Evolutionary conservation across 2,888 invertebrate genomes (phyloP), one percentile per base, ranked within the genome.

Genomic region (Drosophila subquinaria): DNA sequence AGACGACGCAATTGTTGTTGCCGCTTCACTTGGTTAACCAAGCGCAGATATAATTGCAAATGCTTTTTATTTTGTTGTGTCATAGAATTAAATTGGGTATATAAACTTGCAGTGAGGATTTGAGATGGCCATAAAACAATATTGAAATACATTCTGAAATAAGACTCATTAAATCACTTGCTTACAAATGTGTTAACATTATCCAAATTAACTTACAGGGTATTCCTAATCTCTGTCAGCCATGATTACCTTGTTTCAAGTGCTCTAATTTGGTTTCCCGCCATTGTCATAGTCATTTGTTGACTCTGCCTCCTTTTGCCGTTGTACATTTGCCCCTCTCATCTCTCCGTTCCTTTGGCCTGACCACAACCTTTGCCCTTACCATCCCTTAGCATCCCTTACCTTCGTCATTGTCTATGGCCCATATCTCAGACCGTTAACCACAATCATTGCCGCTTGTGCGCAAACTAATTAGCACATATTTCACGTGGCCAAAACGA

Each of bases 381-480:
- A 6, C 6, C n/a, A 13, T 10, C 40, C 15, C 30, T 30, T 30
- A 30, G 6, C 13, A 13, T 13, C 30, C 17, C 42, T 57, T 23
- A 10, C 4, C 17, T 9, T 38, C 15, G 30, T 42, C 5, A 56
- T 43, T 35, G 56, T 35, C 35, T 35, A 2, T 35, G 35, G 1
- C 10, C 45, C 66, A 55, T 75, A 75, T 71, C 62, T 70, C 74
- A 76, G 55, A 56, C 64, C 65, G 50, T 73, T 77, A 63, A 53
- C 72, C 66, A 57, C 80, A 74, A 70, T 75, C 66, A 56, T 79
- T 72, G 76, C 62, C 67, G 69, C 66, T 72, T 72, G 78, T 73
- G 70, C 69, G 69, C 82, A 87, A 82, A 80, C 86, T 86, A 86
- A 86, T 86, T 86, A 86, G 78, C 86, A 83, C 80, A 88, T 86